Percentiles rank a stretch among this genome's conserved stretches.
Conservation (phyloP, 2,888 invertebrate genomes). For the Acleris holmiana region DNA sequence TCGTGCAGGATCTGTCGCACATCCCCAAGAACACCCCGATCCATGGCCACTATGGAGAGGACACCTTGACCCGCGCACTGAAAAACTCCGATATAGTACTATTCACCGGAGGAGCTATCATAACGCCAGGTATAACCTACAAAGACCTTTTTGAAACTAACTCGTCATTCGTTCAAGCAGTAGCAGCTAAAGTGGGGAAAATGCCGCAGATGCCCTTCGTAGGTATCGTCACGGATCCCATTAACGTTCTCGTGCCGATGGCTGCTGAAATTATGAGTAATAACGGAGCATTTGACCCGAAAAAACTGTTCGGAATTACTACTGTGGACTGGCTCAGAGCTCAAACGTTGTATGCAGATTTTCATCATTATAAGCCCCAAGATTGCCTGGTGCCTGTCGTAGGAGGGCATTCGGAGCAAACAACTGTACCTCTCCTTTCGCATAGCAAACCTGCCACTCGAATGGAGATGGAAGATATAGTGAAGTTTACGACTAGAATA, state of each 20-base stretch:
- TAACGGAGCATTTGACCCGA: conserved; percentile 83
- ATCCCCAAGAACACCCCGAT: conserved; percentile 66
- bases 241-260: conserved; percentile 74
- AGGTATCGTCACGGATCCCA: conserved; percentile 74
- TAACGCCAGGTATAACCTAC: conserved; percentile 85
- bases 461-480: conserved; percentile 69
- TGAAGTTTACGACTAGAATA: conserved; percentile 62
- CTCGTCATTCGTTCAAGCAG: conserved; percentile 62
- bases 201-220: conserved; percentile 65
- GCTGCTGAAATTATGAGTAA: conserved; percentile 70
- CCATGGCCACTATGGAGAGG: conserved; percentile 59
- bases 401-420: conserved; percentile 90
- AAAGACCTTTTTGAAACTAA: conserved; percentile 84
- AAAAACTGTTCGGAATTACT: conserved; percentile 89
- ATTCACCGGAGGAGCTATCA: conserved; percentile 86
- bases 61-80: conserved; percentile 64
- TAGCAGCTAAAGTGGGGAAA: conserved; percentile 58
- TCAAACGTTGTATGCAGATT: conserved; percentile 89
- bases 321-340: conserved; percentile 89
- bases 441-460: conserved; percentile 85
- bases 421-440: conserved; percentile 91
- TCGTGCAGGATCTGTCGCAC: conserved; percentile 75
- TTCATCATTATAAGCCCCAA: conserved; percentile 85
- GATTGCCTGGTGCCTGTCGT: conserved; percentile 89
- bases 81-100: conserved; percentile 86